Conservation (phyloP, 2,113 vertebrate species). For the Rhynchomys soricoides region DNA sequence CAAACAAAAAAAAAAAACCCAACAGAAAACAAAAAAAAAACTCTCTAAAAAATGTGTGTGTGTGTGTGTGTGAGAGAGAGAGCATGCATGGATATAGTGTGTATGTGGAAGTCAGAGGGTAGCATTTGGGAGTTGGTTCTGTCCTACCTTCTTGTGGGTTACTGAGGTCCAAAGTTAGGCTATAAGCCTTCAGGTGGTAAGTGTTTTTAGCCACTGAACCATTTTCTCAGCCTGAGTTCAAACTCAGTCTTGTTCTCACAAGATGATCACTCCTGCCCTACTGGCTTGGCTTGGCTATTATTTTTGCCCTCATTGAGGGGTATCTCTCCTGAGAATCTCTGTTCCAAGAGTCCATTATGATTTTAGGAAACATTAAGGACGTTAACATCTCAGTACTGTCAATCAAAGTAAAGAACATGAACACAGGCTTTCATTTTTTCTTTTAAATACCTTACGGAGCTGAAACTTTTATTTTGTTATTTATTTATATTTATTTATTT, state of each 20-base stretch:
- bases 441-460: neutral
- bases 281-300: neutral
- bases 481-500: no score
- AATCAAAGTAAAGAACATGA: neutral
- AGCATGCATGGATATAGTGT: neutral
- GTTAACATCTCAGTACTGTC: neutral
- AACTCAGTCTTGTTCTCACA: neutral
- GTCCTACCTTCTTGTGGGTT: neutral
- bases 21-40: no score
- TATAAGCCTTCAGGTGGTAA: neutral
- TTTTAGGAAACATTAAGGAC: neutral
- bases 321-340: neutral
- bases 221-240: neutral
- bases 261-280: neutral
- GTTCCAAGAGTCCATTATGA: neutral
- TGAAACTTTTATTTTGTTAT: no score
- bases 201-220: neutral
- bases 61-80: no score
- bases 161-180: neutral
- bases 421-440: neutral
- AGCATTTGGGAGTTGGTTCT: neutral
- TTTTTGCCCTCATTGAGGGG: neutral
- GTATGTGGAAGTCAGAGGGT: neutral
- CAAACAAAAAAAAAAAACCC: no score
- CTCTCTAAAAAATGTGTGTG: neutral